Evolutionary conservation across 2,888 invertebrate genomes (phyloP).

Genomic region (Helicoverpa assulta): DNA sequence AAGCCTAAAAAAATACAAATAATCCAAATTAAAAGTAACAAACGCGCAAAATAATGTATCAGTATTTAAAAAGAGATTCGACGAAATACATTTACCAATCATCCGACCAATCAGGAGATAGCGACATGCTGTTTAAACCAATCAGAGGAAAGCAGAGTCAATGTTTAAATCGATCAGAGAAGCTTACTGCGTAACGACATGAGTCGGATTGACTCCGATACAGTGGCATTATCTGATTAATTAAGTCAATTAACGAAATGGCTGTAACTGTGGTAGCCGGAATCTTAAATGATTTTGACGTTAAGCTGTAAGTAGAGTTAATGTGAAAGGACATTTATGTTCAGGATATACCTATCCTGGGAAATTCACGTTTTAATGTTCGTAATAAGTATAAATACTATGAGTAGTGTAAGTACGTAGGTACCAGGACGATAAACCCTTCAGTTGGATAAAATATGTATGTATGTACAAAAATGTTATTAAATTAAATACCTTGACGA

Average conservation of each 20-base stretch:
- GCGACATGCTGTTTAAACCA: conserved; percentile 31
- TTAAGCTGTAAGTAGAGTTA: conserved; percentile 20
- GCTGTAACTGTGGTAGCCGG: conserved; percentile 31
- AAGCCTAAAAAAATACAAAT: too few relatives aligned
- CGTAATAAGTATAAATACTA: too few relatives aligned
- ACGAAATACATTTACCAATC: conserved; percentile 12
- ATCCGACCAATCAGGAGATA: conserved; percentile 28
- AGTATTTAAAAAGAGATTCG: neutral
- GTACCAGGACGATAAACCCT: too few relatives aligned
- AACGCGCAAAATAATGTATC: too few relatives aligned
- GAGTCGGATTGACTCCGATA: conserved; percentile 39
- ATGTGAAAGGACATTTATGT: neutral
- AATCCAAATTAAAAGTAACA: too few relatives aligned
- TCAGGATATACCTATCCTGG: neutral
- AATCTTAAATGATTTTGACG: conserved; percentile 24
- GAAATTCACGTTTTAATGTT: neutral
- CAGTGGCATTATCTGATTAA: conserved; percentile 41
- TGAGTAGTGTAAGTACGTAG: too few relatives aligned
- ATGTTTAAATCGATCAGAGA: conserved; percentile 46
- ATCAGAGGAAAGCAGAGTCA: conserved; percentile 22
- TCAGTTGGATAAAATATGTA: neutral
- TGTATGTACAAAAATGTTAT: conserved; percentile 10
- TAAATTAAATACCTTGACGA: conserved; percentile 2
- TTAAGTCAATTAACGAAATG: conserved; percentile 51
- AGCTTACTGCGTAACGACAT: conserved; percentile 29